Evolutionary conservation across 1,140 invertebrate species (phyloP).

Genomic region (Drosophila rhopaloa): DNA sequence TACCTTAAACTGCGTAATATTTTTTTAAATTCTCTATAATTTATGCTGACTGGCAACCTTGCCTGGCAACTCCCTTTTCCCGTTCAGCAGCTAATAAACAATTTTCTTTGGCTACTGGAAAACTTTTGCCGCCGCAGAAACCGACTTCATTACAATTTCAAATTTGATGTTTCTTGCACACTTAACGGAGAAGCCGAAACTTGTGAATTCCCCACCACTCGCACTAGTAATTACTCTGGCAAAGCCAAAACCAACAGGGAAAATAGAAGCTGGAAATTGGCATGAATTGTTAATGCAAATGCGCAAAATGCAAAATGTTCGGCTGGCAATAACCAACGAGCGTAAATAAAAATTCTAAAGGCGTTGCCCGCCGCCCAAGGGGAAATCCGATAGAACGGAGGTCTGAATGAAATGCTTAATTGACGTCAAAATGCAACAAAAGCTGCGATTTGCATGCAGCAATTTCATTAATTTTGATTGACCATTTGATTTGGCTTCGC

Average conservation of each 20-base stretch:
- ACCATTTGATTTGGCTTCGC: constrained; percentile 32
- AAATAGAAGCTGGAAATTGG: constrained; percentile 36
- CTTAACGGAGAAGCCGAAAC: constrained; percentile 44
- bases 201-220: constrained; percentile 31
- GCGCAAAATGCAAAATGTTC: constrained; percentile 34
- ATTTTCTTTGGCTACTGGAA: constrained; percentile 45
- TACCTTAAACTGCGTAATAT: background rate
- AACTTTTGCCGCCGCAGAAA: constrained; percentile 54
- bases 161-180: constrained; percentile 58
- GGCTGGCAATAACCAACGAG: constrained; percentile 11
- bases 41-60: constrained; percentile 18
- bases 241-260: constrained; percentile 20
- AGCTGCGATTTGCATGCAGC: constrained; percentile 52
- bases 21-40: constrained; percentile 25
- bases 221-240: constrained; percentile 56
- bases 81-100: constrained; percentile 53
- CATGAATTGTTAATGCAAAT: constrained; percentile 70
- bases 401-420: constrained; percentile 50
- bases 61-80: background rate
- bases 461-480: constrained; percentile 59
- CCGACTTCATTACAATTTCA: constrained; percentile 69
- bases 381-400: constrained; percentile 17
- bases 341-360: constrained; percentile 37
- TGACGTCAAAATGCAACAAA: constrained; percentile 55
- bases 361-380: constrained; percentile 10